Conservation (phyloP, 2,797 vertebrate species). For the Lepus townsendii region DNA sequence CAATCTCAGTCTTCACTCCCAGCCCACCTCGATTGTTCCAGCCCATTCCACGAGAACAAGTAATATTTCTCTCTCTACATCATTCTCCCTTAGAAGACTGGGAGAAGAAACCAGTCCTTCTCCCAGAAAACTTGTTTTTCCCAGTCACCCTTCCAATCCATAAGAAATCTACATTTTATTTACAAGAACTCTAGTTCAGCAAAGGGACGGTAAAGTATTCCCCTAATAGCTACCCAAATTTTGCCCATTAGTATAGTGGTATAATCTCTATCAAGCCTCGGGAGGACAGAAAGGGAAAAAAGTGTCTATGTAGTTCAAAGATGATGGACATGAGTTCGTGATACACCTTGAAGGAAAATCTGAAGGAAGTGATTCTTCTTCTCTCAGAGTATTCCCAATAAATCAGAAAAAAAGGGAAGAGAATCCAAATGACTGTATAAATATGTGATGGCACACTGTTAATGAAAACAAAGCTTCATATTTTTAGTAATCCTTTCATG, state of each 20-base stretch:
- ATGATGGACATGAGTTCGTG: constrained; percentile 27
- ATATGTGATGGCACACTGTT: background rate
- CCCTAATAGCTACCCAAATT: constrained; percentile 40
- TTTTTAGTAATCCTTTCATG: constrained; percentile 61
- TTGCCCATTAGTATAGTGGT: constrained; percentile 10
- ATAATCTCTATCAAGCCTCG: constrained; percentile 55
- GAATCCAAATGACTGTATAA: constrained; percentile 52
- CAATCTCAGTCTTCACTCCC: constrained; percentile 5
- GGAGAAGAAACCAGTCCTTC: background rate
- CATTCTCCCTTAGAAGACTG: constrained; percentile 37
- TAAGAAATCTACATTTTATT: constrained; percentile 54
- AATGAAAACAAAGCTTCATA: constrained; percentile 33
- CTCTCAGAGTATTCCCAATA: constrained; percentile 23
- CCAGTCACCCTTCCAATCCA: constrained; percentile 38
- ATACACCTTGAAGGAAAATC: background rate
- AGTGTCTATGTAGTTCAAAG: background rate
- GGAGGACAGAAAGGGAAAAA: background rate
- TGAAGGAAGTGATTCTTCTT: background rate
- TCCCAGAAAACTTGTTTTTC: constrained; percentile 58
- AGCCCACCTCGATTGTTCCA: constrained; percentile 26
- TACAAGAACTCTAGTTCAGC: constrained; percentile 19
- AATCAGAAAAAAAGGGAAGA: constrained; percentile 50
- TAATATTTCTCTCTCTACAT: constrained; percentile 14
- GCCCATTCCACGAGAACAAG: constrained; percentile 41
- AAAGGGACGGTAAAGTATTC: constrained; percentile 39